phyloP scores from a whole-genome alignment of 2,113 vertebrate species.

The Prochilodus magdalenae region DNA sequence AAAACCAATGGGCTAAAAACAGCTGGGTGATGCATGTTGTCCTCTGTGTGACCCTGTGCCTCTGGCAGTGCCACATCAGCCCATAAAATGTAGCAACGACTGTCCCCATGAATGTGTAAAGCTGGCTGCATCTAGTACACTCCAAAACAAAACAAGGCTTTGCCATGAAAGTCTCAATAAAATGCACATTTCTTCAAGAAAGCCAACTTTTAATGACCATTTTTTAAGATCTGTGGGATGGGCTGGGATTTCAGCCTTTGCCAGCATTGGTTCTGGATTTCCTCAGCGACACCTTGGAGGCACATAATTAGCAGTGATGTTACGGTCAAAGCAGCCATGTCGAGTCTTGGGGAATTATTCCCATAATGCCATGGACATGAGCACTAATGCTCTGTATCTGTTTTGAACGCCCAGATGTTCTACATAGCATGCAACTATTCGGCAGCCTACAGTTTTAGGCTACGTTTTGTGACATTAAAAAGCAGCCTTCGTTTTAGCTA shows the following conservation, averaged over 20 bases:
- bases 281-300: conserved; percentile 72
- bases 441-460: background rate
- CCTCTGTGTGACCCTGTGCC: conserved; percentile 54
- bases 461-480: background rate
- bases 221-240: conserved; percentile 64
- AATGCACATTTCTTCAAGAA: conserved; percentile 44
- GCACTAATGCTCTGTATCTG: conserved; percentile 22
- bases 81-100: conserved; percentile 23
- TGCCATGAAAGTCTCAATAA: conserved; percentile 53
- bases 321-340: conserved; percentile 62
- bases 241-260: conserved; percentile 57
- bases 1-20: conserved; percentile 53
- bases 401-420: conserved; percentile 50
- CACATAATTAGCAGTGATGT: conserved; percentile 68
- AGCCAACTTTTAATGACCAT: conserved; percentile 60
- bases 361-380: conserved; percentile 45
- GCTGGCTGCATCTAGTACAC: background rate
- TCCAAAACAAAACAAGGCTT: conserved; percentile 41
- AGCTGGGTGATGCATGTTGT: conserved; percentile 54
- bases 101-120: conserved; percentile 1
- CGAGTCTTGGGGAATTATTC: conserved; percentile 53
- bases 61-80: conserved; percentile 38
- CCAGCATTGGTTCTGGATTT: conserved; percentile 68
- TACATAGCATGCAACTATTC: conserved; percentile 23
- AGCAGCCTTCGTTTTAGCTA: conserved; percentile 11